Conservation (phyloP, 2,113 vertebrate species). For the Antigone vipio region DNA sequence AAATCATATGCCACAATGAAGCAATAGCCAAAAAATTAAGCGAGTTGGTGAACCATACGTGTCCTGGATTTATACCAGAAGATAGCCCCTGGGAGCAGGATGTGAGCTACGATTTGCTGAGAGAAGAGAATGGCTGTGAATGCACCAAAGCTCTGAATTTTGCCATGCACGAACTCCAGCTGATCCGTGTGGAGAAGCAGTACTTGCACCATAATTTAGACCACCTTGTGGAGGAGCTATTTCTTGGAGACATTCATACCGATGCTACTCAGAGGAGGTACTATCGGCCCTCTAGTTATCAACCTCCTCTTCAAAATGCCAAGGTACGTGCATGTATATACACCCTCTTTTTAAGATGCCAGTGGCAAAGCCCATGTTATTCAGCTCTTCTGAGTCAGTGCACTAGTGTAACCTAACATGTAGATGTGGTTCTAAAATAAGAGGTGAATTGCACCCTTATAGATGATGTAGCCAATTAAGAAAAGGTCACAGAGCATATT, state of each 20-base stretch:
- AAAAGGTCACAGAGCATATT: neutral
- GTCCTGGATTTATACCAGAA: constrained; percentile 74
- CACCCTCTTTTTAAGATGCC: neutral
- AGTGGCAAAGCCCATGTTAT: neutral
- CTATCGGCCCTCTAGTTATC: constrained; percentile 93
- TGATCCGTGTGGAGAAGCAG: constrained; percentile 92
- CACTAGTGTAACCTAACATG: neutral
- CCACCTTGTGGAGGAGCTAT: constrained; percentile 92
- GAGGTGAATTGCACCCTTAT: neutral
- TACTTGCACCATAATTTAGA: constrained; percentile 89
- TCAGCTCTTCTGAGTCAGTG: neutral
- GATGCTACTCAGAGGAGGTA: constrained; percentile 88
- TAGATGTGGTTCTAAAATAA: neutral
- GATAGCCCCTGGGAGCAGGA: constrained; percentile 79
- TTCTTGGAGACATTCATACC: constrained; percentile 93
- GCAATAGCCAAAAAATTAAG: constrained; percentile 78
- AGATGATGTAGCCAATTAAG: neutral
- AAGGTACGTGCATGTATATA: constrained; percentile 75
- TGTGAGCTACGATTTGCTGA: constrained; percentile 83
- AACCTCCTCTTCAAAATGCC: constrained; percentile 89
- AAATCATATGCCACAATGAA: constrained; percentile 85
- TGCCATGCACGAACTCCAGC: constrained; percentile 94
- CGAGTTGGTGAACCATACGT: constrained; percentile 80
- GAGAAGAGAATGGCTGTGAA: constrained; percentile 82
- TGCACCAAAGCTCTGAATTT: constrained; percentile 89